These are phyloP conservation scores for Eupeodes luniger DNA, from an alignment of 2,888 invertebrate genomes.

Conservation along the genomic window DNA sequence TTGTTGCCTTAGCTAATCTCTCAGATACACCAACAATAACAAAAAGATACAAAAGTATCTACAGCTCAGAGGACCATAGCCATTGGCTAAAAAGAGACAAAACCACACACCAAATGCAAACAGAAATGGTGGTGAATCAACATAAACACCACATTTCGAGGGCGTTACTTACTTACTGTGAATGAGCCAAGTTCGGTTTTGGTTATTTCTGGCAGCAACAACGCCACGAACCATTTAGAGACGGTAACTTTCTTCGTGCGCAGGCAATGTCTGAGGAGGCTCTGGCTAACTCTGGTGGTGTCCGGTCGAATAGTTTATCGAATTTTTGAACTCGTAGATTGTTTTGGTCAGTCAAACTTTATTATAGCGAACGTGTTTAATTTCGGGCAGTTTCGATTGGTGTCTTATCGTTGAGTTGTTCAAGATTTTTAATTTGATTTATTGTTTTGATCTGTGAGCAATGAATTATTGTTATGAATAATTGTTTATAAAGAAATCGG, in stretches of 20 bases:
- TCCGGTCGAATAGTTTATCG: conserved; percentile 61
- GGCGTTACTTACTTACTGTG: conserved; percentile 67
- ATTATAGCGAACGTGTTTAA: background rate
- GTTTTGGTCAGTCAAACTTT: conserved; percentile 27
- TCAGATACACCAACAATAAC: conserved; percentile 38
- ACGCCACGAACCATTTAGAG: conserved; percentile 61
- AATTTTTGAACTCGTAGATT: conserved; percentile 26
- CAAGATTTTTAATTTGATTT: background rate
- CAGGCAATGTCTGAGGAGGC: conserved; percentile 69
- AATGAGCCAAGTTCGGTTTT: conserved; percentile 50
- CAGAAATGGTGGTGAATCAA: conserved; percentile 63
- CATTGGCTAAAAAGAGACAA: conserved; percentile 47
- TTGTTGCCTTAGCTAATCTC: conserved; percentile 41
- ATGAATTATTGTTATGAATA: background rate
- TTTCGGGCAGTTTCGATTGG: conserved; percentile 21
- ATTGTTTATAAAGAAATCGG: background rate
- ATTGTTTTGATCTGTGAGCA: background rate
- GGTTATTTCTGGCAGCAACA: conserved; percentile 53
- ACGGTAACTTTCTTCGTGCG: conserved; percentile 71
- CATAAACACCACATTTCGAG: conserved; percentile 45
- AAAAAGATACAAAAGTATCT: conserved; percentile 46
- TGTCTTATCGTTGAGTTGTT: background rate
- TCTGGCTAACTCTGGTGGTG: conserved; percentile 61
- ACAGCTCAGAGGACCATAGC: background rate
- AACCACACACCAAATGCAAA: background rate